These are phyloP conservation scores for Chrosomus eos DNA, from an alignment of 2,797 vertebrate species.

Conservation along the genomic window DNA sequence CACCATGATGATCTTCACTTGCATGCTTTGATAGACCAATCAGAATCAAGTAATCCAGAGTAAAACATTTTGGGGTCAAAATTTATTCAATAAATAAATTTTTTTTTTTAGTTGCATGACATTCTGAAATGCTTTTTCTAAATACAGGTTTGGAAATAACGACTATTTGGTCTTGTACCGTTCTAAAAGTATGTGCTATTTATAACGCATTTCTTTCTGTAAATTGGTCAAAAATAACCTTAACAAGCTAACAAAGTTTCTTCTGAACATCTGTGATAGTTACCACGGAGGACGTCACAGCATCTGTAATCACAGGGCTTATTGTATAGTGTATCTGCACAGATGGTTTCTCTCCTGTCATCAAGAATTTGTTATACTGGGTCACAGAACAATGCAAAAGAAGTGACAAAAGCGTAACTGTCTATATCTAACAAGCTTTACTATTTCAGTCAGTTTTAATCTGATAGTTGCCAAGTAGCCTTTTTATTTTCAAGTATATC, in stretches of 20 bases:
- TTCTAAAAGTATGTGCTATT: not conserved
- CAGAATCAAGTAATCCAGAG: not conserved
- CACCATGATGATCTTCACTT: too few relatives aligned
- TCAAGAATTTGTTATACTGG: not conserved
- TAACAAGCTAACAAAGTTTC: not conserved
- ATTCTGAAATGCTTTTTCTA: not conserved
- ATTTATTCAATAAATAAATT: not conserved
- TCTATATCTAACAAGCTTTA: not conserved
- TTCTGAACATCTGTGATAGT: not conserved
- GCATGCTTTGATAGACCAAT: too few relatives aligned
- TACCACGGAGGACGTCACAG: not conserved
- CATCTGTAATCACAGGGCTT: not conserved
- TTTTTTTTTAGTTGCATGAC: not conserved
- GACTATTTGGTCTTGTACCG: not conserved
- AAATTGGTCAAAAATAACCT: not conserved
- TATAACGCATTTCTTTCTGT: not conserved
- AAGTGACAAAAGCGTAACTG: slow-evolving; percentile 10
- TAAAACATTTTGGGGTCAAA: not conserved
- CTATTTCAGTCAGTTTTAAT: not conserved
- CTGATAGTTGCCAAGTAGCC: not conserved
- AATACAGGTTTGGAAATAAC: not conserved
- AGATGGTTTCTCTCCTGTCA: not conserved
- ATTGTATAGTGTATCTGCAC: not conserved
- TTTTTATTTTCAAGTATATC: not conserved
- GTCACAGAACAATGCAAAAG: not conserved